Conservation (phyloP, 2,113 vertebrate species). For the Physeter macrocephalus region DNA sequence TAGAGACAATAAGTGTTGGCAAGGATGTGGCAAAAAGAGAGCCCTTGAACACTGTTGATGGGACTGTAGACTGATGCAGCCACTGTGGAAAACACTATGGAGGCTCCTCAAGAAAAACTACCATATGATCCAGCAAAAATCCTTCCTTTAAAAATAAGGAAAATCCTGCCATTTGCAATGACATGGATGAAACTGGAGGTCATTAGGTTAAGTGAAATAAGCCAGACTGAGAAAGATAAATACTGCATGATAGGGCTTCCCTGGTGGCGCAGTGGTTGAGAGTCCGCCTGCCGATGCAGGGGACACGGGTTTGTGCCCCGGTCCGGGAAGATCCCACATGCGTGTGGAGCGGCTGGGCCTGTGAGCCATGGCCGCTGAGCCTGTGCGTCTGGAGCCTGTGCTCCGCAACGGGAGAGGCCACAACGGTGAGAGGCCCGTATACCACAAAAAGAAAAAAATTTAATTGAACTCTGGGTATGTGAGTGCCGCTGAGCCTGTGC, state of each 20-base stretch:
- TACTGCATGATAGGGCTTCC: neutral
- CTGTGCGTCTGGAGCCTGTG: too few relatives aligned
- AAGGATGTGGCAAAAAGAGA: neutral
- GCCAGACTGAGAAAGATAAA: neutral
- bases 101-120: neutral
- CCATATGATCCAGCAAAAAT: neutral
- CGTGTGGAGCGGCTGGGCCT: too few relatives aligned
- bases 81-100: neutral
- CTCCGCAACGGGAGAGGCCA: too few relatives aligned
- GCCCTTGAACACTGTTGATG: neutral
- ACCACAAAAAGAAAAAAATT: too few relatives aligned
- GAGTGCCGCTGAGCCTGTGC: too few relatives aligned
- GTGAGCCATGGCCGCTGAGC: too few relatives aligned
- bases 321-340: too few relatives aligned
- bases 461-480: neutral
- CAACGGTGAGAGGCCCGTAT: too few relatives aligned
- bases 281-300: too few relatives aligned
- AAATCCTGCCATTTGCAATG: neutral
- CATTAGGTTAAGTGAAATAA: neutral
- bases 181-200: neutral
- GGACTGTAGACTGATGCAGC: neutral
- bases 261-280: too few relatives aligned
- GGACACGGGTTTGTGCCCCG: fast-evolving
- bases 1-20: neutral
- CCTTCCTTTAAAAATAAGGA: neutral